phyloP scores from a whole-genome alignment of 2,888 invertebrate genomes.

The Acleris emargana region DNA sequence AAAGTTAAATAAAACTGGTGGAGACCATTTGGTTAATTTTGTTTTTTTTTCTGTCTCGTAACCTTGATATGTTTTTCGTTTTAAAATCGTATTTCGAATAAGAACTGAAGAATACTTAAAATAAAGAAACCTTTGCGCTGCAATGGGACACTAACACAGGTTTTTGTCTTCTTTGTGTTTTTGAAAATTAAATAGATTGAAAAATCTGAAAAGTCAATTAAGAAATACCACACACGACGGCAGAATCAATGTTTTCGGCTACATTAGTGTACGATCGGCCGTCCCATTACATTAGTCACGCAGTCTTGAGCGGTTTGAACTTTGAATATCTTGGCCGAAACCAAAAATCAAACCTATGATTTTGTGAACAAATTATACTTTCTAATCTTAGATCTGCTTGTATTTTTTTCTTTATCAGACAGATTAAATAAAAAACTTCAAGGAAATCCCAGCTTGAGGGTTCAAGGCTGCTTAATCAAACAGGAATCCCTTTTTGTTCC shows the following conservation, averaged over 20 bases:
- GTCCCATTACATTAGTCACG: constrained; percentile 53
- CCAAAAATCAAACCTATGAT: constrained; percentile 1
- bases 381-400: too few relatives aligned
- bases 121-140: too few relatives aligned
- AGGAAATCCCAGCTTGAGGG: neutral
- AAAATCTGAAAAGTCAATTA: constrained; percentile 20
- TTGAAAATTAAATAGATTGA: constrained; percentile 6
- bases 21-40: too few relatives aligned
- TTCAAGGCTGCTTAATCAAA: constrained; percentile 4
- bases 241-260: constrained; percentile 38
- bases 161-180: too few relatives aligned
- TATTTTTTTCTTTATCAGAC: too few relatives aligned
- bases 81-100: too few relatives aligned
- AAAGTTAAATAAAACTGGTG: neutral
- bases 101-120: too few relatives aligned
- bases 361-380: neutral
- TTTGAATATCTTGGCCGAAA: constrained; percentile 6
- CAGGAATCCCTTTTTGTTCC: neutral
- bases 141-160: too few relatives aligned
- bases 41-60: too few relatives aligned
- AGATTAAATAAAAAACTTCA: too few relatives aligned
- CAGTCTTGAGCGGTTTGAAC: constrained; percentile 30
- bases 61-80: too few relatives aligned
- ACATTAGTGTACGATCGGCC: constrained; percentile 51
- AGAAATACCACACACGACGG: constrained; percentile 25